Evolutionary conservation across 2,888 invertebrate genomes (phyloP), one percentile per base, ranked within the genome.

Genomic region (Cryptocheilus praepositus): DNA sequence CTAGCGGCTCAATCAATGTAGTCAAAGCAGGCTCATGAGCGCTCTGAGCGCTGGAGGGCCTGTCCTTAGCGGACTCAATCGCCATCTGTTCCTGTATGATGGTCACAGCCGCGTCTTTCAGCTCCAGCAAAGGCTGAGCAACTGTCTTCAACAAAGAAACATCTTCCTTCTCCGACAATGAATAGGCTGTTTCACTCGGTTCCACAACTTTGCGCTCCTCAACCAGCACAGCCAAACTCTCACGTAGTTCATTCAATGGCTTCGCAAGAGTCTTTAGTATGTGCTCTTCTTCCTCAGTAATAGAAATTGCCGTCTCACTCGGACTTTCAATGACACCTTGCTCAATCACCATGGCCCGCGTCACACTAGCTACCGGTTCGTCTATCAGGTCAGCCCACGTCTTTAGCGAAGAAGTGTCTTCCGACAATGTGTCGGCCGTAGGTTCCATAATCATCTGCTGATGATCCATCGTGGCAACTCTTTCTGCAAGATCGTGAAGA

Each of bases 1-100:
- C 87, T 18, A 91, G 77, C n/a, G 89, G 87, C 36, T 91, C 91
- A 3, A 91, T 91, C 45, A 89, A 89, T 0, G 92, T 92, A 86
- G 92, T 91, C 18, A 93, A 89, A 3, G 90, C 84, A 21, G 89
- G 76, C 18, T 89, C 74, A 11, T 81, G 79, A 5, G 54, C 59
- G 5, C 36, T 64, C 0, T 67, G 67, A 0, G 15, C 16, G 3
- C n/a, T 52, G 7, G 71, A 72, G 0, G 59, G 55, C 21, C 73
- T 74, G 61, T 84, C 69, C 61, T 76, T 63, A 61, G 67, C 61
- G 0, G 74, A 66, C 25, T 83, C 83, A 18, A 80, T 68, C 18
- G 81, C 68, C 2, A 67, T 77, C 45, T 85, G 81, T 59, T 87
- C 87, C 54, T 87, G 85, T 45, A 89, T 85, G 4, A 80, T 67